Percentiles rank a stretch among this genome's conserved stretches.
phyloP scores from a whole-genome alignment of 2,113 vertebrate species.

The Nicator chloris region DNA sequence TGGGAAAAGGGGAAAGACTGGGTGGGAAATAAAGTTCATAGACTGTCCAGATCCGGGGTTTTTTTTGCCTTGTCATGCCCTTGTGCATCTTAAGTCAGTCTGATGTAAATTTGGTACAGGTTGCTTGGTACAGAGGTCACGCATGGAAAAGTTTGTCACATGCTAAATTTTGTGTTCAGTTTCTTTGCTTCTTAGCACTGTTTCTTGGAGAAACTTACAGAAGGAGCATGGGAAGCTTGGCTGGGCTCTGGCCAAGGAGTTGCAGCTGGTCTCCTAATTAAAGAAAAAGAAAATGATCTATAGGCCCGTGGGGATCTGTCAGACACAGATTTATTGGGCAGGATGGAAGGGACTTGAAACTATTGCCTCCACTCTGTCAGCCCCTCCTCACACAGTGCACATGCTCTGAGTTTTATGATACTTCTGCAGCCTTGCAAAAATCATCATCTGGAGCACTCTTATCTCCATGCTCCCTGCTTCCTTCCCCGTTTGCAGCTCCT shows the following conservation, averaged over 20 bases:
- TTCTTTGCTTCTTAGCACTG: neutral
- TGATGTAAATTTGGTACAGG: neutral
- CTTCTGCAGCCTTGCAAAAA: neutral
- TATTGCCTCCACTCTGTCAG: neutral
- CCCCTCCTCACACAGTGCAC: neutral
- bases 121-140: constrained; percentile 6
- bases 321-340: constrained; percentile 44
- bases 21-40: neutral
- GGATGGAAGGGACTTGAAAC: constrained; percentile 30
- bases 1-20: neutral
- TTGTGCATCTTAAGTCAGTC: neutral
- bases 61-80: neutral
- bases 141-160: constrained; percentile 27
- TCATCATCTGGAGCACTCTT: neutral
- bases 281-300: constrained; percentile 27
- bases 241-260: constrained; percentile 17
- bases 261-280: constrained; percentile 57
- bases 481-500: neutral
- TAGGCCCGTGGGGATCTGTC: constrained; percentile 23
- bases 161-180: constrained; percentile 2
- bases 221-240: constrained; percentile 9
- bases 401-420: neutral
- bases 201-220: neutral
- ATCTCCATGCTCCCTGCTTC: neutral
- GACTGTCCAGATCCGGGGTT: neutral